Evolutionary conservation across 1,140 invertebrate species (phyloP).

Genomic region (Tetramorium simillimum): DNA sequence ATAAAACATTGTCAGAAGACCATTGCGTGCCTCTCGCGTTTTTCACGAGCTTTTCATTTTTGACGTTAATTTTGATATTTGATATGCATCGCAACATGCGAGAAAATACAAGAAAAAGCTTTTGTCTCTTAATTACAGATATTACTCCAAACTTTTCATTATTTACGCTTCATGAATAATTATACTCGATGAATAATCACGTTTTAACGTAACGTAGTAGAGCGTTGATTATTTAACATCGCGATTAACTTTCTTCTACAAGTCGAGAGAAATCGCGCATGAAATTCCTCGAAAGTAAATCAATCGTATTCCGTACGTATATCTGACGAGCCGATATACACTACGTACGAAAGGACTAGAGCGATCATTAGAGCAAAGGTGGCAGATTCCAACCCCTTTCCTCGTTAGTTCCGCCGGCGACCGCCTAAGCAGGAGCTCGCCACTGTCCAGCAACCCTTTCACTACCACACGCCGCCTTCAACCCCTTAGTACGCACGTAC

Average conservation of each 20-base stretch:
- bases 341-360: background rate
- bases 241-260: background rate
- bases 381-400: slow-evolving; percentile 66
- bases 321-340: background rate
- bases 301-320: background rate
- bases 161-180: slow-evolving; percentile 11
- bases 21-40: background rate
- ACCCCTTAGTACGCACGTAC: slow-evolving; percentile 78
- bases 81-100: slow-evolving; percentile 29
- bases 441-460: slow-evolving; percentile 85
- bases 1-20: background rate
- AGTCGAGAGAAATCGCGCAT: background rate
- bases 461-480: slow-evolving; percentile 73
- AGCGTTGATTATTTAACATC: background rate
- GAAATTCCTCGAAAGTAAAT: background rate
- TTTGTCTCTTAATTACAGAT: slow-evolving; percentile 45
- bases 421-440: slow-evolving; percentile 84
- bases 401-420: slow-evolving; percentile 79
- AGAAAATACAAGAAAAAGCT: slow-evolving; percentile 56
- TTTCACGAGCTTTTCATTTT: slow-evolving; percentile 11
- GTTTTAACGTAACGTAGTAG: background rate
- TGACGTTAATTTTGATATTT: slow-evolving; percentile 53
- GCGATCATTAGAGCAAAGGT: slow-evolving; percentile 52
- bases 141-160: slow-evolving; percentile 38
- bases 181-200: background rate